Conservation (phyloP, 92 coral and sea anemone species). For the Hydrozoanthus gracilis region DNA sequence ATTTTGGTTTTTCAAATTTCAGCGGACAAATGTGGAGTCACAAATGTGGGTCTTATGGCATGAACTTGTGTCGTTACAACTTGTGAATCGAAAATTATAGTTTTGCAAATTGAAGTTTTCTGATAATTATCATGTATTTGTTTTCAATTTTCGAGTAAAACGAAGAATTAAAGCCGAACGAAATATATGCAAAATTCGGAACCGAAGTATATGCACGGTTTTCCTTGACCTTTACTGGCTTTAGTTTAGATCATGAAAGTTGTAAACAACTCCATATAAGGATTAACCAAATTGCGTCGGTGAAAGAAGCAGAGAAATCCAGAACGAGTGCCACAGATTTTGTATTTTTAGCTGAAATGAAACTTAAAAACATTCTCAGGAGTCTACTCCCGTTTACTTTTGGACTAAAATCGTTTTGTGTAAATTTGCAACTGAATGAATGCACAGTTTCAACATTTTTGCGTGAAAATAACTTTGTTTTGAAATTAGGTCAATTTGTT, state of each 20-base stretch:
- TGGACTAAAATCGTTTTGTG: conserved; percentile 23
- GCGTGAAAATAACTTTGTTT: conserved; percentile 14
- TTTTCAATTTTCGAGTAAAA: conserved; percentile 1
- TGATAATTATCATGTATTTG: conserved; percentile 1
- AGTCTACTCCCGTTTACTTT: conserved; percentile 29
- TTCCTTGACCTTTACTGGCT: conserved; percentile 6
- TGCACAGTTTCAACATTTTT: conserved; percentile 30
- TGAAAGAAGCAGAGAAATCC: conserved; percentile 7
- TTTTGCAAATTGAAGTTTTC: conserved; percentile 2
- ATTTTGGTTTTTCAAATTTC: background rate
- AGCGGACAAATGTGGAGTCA: background rate
- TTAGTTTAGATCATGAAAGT: too few relatives aligned
- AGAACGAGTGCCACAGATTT: conserved; percentile 3
- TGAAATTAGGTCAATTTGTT: conserved; percentile 14
- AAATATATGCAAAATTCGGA: conserved; percentile 2
- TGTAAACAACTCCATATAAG: too few relatives aligned
- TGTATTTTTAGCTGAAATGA: too few relatives aligned
- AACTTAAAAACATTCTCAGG: too few relatives aligned
- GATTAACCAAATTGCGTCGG: too few relatives aligned
- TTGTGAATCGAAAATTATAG: conserved; percentile 2
- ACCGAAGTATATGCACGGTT: conserved; percentile 6
- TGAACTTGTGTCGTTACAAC: conserved; percentile 3
- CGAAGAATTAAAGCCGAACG: conserved; percentile 6
- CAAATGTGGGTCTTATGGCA: background rate
- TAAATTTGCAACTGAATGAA: too few relatives aligned